phyloP scores from a whole-genome alignment of 2,113 vertebrate genomes.

The Paradisaea rubra region DNA sequence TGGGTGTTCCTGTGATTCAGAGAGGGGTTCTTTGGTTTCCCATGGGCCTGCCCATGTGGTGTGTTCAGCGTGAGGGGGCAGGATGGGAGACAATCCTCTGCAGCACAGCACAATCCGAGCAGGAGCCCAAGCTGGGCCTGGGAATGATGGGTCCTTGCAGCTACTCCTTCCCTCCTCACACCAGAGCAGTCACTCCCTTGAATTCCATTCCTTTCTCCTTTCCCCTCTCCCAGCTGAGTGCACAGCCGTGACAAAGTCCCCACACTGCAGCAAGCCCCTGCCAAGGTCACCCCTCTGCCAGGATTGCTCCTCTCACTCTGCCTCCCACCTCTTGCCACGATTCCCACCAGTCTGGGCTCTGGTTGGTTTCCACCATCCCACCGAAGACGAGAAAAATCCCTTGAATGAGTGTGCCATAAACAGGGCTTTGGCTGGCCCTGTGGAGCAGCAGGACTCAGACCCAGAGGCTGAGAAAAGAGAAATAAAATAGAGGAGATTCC shows the following conservation, averaged over 20 bases:
- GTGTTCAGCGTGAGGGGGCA: neutral
- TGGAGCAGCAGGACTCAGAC: neutral
- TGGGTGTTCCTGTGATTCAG: neutral
- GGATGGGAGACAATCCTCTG: neutral
- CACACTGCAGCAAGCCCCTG: neutral
- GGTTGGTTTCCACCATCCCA: neutral
- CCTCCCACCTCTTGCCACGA: neutral
- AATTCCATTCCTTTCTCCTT: neutral
- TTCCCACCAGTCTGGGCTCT: neutral
- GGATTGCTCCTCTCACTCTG: neutral
- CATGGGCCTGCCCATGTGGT: fast-evolving
- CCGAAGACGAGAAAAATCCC: neutral
- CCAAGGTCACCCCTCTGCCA: neutral
- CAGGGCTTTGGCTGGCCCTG: neutral
- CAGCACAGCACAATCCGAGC: neutral
- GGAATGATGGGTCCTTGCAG: neutral
- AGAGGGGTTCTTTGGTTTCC: neutral
- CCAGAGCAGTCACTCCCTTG: neutral
- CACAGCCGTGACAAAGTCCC: neutral
- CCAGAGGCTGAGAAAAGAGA: neutral
- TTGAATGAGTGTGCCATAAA: neutral
- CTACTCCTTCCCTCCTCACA: neutral
- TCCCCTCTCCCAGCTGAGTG: neutral
- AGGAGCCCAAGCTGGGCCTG: neutral
- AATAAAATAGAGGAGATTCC: neutral